Conservation (phyloP, 2,797 vertebrate genomes). For the Micropoecilia bifurca region DNA sequence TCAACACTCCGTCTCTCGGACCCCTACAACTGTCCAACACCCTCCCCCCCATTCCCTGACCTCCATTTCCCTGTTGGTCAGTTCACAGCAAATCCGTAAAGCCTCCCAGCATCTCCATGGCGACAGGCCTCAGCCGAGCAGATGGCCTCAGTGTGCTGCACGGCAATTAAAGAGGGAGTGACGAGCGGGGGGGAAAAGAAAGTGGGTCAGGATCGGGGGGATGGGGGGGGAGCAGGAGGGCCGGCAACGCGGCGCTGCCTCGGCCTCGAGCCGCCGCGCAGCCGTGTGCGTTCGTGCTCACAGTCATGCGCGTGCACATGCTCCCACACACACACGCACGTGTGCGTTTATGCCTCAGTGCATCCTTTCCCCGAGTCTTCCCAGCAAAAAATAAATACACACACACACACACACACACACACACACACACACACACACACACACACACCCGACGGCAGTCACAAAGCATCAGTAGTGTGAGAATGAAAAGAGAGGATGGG, state of each 20-base stretch:
- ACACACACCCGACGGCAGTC: conserved; percentile 36
- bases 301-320: background rate
- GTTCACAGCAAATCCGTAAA: conserved; percentile 88
- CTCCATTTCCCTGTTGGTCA: conserved; percentile 79
- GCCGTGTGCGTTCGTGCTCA: conserved; percentile 14
- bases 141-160: conserved; percentile 90
- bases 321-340: too few species aligned
- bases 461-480: conserved; percentile 40
- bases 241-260: conserved; percentile 61
- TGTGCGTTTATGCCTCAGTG: conserved; percentile 51
- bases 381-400: conserved; percentile 44
- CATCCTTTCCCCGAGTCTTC: conserved; percentile 44
- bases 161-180: conserved; percentile 86
- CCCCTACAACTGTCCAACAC: conserved; percentile 58
- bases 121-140: conserved; percentile 88
- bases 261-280: conserved; percentile 49
- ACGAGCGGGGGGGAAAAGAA: conserved; percentile 63
- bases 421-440: conserved; percentile 17
- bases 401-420: conserved; percentile 10
- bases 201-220: conserved; percentile 79
- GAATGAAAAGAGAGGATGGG: conserved; percentile 26
- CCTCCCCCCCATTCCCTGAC: conserved; percentile 75
- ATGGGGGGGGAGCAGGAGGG: too few species aligned
- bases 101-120: conserved; percentile 89
- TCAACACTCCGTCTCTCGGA: conserved; percentile 45